Evolutionary conservation across 2,113 vertebrate species (phyloP).

Genomic region (Oplegnathus fasciatus): DNA sequence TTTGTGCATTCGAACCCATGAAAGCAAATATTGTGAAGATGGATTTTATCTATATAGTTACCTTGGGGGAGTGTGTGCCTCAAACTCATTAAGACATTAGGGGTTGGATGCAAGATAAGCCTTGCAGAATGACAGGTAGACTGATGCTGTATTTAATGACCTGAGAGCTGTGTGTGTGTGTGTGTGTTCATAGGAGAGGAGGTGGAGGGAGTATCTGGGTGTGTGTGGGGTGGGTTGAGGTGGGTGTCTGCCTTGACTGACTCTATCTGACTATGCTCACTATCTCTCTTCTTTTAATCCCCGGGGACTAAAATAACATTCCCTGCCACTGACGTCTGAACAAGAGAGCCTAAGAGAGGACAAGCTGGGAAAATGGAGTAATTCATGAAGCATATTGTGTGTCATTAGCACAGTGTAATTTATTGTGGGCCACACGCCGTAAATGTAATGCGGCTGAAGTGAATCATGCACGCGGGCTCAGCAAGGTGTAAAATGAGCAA

Average conservation of each 20-base stretch:
- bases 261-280: background rate
- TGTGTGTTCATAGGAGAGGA: background rate
- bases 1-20: constrained; percentile 10
- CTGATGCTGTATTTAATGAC: constrained; percentile 45
- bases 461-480: constrained; percentile 38
- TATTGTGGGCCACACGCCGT: constrained; percentile 17
- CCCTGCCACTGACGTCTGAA: constrained; percentile 28
- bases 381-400: constrained; percentile 52
- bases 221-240: background rate
- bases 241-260: constrained; percentile 1
- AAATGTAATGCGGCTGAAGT: constrained; percentile 45
- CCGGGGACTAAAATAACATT: constrained; percentile 26
- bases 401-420: constrained; percentile 53
- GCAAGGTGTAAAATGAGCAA: constrained; percentile 69
- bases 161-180: constrained; percentile 4
- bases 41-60: constrained; percentile 22
- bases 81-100: constrained; percentile 62
- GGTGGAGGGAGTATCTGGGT: background rate
- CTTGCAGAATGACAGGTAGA: constrained; percentile 49
- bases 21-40: constrained; percentile 32
- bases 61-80: constrained; percentile 31
- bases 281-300: constrained; percentile 33
- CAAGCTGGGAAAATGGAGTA: constrained; percentile 39
- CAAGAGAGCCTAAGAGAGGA: constrained; percentile 26
- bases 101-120: constrained; percentile 56